Evolutionary conservation across 2,113 vertebrate species (phyloP).

Genomic region (Rhinichthys klamathensis): DNA sequence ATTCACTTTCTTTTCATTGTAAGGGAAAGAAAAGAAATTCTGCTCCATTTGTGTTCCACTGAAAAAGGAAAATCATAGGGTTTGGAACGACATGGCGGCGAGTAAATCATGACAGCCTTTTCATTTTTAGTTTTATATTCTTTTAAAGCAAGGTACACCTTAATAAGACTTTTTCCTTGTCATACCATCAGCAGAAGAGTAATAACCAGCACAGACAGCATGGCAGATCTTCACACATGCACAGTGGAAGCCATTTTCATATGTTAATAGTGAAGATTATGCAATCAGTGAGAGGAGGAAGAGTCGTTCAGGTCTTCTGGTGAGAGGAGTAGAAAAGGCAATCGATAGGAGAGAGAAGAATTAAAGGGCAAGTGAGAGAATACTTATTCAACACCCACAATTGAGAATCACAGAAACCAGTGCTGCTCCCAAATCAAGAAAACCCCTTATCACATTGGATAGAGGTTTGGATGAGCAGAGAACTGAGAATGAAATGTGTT

Average conservation of each 20-base stretch:
- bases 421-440: not conserved
- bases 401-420: constrained; percentile 24
- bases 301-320: constrained; percentile 9
- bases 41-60: not conserved
- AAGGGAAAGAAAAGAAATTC: not conserved
- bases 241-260: not conserved
- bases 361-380: constrained; percentile 51
- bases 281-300: constrained; percentile 22
- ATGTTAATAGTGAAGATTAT: constrained; percentile 19
- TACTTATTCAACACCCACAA: constrained; percentile 62
- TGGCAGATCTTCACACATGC: not conserved
- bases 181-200: not conserved
- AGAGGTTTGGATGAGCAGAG: not conserved
- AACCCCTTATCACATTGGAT: not conserved
- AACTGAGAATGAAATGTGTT: not conserved
- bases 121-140: not conserved
- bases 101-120: not conserved
- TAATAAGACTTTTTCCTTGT: not conserved
- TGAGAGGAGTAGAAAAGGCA: constrained; percentile 33
- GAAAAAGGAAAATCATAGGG: not conserved
- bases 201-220: not conserved
- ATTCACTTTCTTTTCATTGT: not conserved
- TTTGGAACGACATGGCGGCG: not conserved
- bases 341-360: constrained; percentile 54
- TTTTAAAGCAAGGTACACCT: not conserved